Evolutionary conservation across 2,797 vertebrate species (phyloP).

Genomic region (Salmo trutta): DNA sequence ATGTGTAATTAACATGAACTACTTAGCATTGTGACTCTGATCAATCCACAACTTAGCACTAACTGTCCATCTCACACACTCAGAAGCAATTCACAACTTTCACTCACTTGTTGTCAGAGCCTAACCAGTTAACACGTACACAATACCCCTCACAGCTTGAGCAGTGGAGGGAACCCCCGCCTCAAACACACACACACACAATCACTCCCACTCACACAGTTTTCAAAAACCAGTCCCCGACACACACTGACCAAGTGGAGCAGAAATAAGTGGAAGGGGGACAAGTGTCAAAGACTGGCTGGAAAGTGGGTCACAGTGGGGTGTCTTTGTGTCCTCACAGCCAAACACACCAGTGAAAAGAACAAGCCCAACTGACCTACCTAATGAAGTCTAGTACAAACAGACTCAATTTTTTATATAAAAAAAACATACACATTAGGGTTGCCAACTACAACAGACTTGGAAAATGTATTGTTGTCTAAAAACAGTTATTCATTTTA

Average conservation of each 20-base stretch:
- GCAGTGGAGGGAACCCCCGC: background rate
- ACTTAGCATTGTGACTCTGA: background rate
- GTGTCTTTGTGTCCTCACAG: background rate
- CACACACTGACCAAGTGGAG: conserved; percentile 47
- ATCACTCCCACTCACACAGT: conserved; percentile 5
- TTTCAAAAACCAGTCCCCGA: conserved; percentile 7
- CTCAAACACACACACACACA: background rate
- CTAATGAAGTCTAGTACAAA: background rate
- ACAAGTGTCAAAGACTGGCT: conserved; percentile 1
- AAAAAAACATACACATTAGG: no score
- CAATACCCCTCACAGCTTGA: conserved; percentile 12
- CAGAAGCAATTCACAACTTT: conserved; percentile 37
- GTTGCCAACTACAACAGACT: no score
- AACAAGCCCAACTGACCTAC: background rate
- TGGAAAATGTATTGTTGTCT: no score
- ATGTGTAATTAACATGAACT: background rate
- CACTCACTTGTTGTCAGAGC: conserved; percentile 48
- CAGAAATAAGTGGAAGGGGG: conserved; percentile 40
- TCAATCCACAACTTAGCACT: conserved; percentile 33
- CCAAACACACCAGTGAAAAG: conserved; percentile 30
- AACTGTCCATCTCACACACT: conserved; percentile 53
- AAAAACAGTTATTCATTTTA: no score
- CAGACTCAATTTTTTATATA: no score
- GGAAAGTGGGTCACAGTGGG: conserved; percentile 55
- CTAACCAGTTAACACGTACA: conserved; percentile 22